phyloP scores from a whole-genome alignment of 1,140 invertebrate species.

The Pteromalus puparum region DNA sequence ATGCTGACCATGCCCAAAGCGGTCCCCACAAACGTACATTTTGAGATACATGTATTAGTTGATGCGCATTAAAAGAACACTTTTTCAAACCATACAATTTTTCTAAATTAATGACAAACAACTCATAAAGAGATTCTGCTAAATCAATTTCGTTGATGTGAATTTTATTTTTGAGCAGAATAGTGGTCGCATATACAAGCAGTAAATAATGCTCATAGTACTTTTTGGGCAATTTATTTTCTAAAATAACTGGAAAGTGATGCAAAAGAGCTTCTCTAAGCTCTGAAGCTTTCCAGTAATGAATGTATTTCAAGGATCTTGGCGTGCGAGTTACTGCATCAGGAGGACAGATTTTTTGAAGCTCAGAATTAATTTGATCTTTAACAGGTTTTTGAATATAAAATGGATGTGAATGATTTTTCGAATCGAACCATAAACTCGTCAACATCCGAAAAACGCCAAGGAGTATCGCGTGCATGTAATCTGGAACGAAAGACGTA shows the following conservation, averaged over 20 bases:
- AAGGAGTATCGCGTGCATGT: background rate
- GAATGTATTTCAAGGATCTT: background rate
- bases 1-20: conserved; percentile 24
- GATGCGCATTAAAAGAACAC: conserved; percentile 36
- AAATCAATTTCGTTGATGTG: background rate
- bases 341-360: conserved; percentile 29
- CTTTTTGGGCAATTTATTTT: background rate
- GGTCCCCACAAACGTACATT: conserved; percentile 23
- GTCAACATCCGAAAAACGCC: background rate
- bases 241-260: conserved; percentile 33
- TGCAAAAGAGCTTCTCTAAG: conserved; percentile 13
- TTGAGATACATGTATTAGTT: background rate
- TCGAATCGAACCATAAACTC: conserved; percentile 6
- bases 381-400: conserved; percentile 17
- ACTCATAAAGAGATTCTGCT: background rate
- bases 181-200: background rate
- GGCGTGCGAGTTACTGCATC: conserved; percentile 23
- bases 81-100: background rate
- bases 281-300: conserved; percentile 37
- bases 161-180: background rate
- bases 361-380: conserved; percentile 22
- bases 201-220: conserved; percentile 34
- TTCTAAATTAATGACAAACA: conserved; percentile 24
- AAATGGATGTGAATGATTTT: conserved; percentile 1
- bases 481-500: background rate